Base-by-base conservation (phyloP, 1,140 invertebrate species). In the silkworm (Bombyx mori) region DNA sequence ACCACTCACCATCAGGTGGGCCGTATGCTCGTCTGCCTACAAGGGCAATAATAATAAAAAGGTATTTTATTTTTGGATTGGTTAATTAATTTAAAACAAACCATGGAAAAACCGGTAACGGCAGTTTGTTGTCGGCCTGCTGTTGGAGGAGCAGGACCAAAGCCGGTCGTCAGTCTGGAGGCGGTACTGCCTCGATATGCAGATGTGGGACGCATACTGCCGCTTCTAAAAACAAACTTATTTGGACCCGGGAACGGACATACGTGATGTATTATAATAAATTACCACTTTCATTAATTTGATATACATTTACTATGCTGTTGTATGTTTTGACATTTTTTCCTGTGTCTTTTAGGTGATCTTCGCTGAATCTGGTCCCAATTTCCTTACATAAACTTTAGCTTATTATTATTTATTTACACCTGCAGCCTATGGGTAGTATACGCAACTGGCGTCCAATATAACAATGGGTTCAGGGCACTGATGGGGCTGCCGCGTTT, bases 41-140 rank as follows among this genome's bases (percentile, higher is more conserved):
- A 18, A 18, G 12, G 12, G 12, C 12, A 18, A 18, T 18, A 22
- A 18, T 18, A 51, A 9, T 9, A 12, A 51, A 9, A 51, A 51
- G 5, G n/a, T n/a, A 51, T 9, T 51, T 51, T 22, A 51, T 8
- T 1, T 18, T 42, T 7, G 42, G n/a, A n/a, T 44, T 9, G 10
- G 8, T 42, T 43, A 42, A 35, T 42, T 43, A 42, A 35, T 12
- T 47, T 47, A 5, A 10, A 26, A 12, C 50, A 66, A 68, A 86
- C 85, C 82, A 86, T 86, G 65, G 82, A 85, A 57, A 88, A 81
- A 0, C 82, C 84, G 18, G 79, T 80, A 66, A 86, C 73, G n/a
- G 78, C 77, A 8, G 82, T 78, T 1, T 76, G 63, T 56, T 87
- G 75, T 44, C 82, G 56, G 46, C 68, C 69, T 0, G 86, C 79